Evolutionary conservation across 1,140 invertebrate genomes (phyloP).

Genomic region (Wiebesia pumilae): DNA sequence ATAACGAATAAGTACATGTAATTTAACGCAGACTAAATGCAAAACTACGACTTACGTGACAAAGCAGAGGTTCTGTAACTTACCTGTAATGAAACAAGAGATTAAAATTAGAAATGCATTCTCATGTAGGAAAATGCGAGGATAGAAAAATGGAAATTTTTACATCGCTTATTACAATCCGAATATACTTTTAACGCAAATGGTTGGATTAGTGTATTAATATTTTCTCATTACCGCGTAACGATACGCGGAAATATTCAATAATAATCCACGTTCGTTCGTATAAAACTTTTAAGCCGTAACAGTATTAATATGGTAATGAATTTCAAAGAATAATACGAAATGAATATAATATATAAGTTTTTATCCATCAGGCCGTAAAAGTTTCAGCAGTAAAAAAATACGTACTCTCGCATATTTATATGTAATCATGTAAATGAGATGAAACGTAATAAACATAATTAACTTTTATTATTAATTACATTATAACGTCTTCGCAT

Average conservation of each 20-base stretch:
- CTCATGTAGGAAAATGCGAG: background rate
- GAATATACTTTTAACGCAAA: background rate
- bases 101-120: background rate
- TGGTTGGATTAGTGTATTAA: too few species aligned
- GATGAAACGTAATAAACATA: background rate
- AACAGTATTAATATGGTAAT: too few species aligned
- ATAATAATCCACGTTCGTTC: too few species aligned
- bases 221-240: too few species aligned
- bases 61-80: background rate
- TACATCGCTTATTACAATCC: background rate
- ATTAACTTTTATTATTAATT: background rate
- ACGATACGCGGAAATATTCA: too few species aligned
- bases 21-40: background rate
- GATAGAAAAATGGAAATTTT: background rate
- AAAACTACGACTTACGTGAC: background rate
- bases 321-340: too few species aligned
- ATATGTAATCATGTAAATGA: background rate
- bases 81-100: background rate
- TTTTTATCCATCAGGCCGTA: too few species aligned
- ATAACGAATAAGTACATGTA: background rate
- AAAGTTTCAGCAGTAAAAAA: too few species aligned
- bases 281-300: too few species aligned
- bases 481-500: background rate
- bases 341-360: too few species aligned
- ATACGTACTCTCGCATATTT: too few species aligned